phyloP scores from a whole-genome alignment of 2,113 vertebrate species.

The Tetrao urogallus region DNA sequence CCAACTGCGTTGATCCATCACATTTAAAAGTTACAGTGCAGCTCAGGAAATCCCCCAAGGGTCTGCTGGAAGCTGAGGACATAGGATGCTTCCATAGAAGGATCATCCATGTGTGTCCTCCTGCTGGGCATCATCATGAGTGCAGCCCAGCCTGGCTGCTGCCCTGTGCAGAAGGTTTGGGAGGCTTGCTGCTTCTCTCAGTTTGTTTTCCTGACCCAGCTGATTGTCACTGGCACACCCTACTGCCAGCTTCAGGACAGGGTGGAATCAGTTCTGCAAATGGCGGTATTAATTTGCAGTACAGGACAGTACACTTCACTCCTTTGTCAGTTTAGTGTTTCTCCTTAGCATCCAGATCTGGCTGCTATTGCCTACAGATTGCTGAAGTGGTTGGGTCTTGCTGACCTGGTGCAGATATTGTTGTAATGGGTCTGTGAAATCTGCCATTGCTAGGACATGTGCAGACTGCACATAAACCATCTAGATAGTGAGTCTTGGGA shows the following conservation, averaged over 20 bases:
- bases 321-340: constrained; percentile 5
- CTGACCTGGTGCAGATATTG: constrained; percentile 33
- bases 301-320: not conserved
- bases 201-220: not conserved
- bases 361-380: not conserved
- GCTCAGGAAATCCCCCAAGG: not conserved
- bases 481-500: not conserved
- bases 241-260: not conserved
- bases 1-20: not conserved
- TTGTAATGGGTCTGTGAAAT: constrained; percentile 13
- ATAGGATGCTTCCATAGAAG: not conserved
- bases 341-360: constrained; percentile 1
- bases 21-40: accelerated
- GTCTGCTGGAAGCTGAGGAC: not conserved
- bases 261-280: not conserved
- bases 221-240: not conserved
- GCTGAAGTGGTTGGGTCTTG: constrained; percentile 12
- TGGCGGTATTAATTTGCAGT: not conserved
- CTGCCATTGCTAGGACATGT: not conserved
- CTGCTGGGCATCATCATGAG: not conserved
- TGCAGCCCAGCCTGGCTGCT: not conserved
- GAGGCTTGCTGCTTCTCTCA: not conserved
- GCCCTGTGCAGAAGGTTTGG: not conserved
- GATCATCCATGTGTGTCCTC: not conserved
- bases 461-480: not conserved